A percentile compares a stretch with the other conserved stretches of the same genome.
These are phyloP conservation scores for Smittia sp. DNA, from an alignment of 2,888 invertebrate genomes.

Conservation along the genomic window DNA sequence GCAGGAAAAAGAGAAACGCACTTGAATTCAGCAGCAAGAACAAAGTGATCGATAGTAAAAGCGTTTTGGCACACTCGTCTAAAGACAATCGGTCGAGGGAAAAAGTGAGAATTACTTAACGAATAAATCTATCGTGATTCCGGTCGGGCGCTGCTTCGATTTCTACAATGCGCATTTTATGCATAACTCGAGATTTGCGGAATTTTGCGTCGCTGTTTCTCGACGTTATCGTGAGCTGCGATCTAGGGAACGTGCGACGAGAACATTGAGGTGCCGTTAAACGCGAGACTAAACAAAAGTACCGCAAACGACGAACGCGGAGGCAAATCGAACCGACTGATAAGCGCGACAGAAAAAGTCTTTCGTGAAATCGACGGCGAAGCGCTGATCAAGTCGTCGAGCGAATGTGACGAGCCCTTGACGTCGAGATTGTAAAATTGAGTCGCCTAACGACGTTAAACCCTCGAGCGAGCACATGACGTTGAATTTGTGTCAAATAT, in stretches of 20 bases:
- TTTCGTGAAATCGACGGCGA: background rate
- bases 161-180: background rate
- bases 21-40: background rate
- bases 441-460: background rate
- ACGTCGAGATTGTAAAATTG: background rate
- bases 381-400: background rate
- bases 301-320: slow-evolving; percentile 1
- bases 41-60: background rate
- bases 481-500: slow-evolving; percentile 2
- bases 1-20: background rate
- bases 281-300: slow-evolving; percentile 7
- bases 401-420: background rate
- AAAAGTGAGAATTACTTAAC: slow-evolving; percentile 13
- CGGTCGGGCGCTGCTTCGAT: background rate
- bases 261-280: slow-evolving; percentile 22
- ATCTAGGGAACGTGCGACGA: slow-evolving; percentile 14
- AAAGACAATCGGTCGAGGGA: slow-evolving; percentile 1
- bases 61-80: background rate
- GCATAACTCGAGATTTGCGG: background rate
- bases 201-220: background rate
- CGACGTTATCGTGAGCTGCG: background rate
- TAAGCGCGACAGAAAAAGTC: background rate
- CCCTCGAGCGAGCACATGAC: background rate
- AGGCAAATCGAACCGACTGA: background rate
- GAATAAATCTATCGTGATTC: slow-evolving; percentile 29